These are phyloP conservation scores for Alauda arvensis DNA, from an alignment of 2,797 vertebrate species.

Conservation along the genomic window DNA sequence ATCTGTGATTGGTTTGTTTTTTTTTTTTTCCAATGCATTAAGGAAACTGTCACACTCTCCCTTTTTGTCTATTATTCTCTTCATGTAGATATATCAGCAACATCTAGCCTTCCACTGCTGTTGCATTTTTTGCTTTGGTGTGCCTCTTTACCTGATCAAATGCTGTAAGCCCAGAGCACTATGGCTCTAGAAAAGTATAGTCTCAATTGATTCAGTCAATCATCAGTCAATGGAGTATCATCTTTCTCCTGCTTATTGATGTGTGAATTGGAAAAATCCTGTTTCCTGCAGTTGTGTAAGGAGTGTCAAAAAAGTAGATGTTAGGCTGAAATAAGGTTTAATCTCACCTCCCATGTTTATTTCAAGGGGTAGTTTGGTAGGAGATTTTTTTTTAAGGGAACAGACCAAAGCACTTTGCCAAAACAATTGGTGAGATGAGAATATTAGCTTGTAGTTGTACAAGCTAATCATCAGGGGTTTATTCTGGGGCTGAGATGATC, in stretches of 20 bases:
- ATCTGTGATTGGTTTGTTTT: accelerated
- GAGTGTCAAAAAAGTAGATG: neutral
- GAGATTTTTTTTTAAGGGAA: neutral
- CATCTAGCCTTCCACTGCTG: neutral
- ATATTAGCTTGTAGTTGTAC: neutral
- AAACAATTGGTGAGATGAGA: neutral
- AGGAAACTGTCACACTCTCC: neutral
- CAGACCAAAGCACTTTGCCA: neutral
- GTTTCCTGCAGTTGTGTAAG: neutral
- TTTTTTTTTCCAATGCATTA: neutral
- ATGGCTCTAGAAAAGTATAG: neutral
- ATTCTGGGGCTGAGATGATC: neutral
- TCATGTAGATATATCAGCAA: neutral
- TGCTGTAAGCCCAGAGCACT: neutral
- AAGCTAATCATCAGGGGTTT: neutral
- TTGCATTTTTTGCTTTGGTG: neutral
- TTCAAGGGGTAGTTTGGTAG: neutral
- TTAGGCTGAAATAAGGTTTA: neutral
- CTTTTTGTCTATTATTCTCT: neutral
- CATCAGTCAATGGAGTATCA: neutral
- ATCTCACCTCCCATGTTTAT: neutral
- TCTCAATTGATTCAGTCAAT: neutral
- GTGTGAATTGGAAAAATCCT: neutral
- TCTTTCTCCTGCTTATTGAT: neutral
- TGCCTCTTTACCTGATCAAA: neutral